These are phyloP conservation scores for Gymnocheta viridis DNA, from an alignment of 2,888 invertebrate genomes.

Conservation along the genomic window DNA sequence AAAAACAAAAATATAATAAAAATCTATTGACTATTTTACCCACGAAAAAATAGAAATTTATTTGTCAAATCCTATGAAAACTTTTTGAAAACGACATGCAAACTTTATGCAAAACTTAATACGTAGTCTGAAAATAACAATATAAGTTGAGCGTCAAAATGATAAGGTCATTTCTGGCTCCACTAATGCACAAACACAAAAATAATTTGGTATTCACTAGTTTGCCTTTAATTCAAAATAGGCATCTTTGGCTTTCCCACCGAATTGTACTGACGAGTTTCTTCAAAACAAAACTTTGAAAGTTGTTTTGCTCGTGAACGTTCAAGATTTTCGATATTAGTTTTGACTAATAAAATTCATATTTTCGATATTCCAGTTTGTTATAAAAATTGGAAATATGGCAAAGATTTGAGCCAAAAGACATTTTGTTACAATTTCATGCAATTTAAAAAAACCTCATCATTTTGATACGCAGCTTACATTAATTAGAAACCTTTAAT, in stretches of 20 bases:
- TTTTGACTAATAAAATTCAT: too few species aligned
- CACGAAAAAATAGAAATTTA: conserved; percentile 34
- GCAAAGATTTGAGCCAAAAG: too few species aligned
- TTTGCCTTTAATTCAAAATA: not conserved
- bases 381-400: too few species aligned
- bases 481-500: not conserved
- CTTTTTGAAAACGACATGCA: not conserved
- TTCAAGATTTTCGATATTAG: too few species aligned
- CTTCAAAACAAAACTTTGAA: too few species aligned
- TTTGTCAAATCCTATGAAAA: conserved; percentile 31
- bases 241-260: not conserved
- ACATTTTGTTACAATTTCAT: not conserved
- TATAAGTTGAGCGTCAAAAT: conserved; percentile 11
- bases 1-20: conserved; percentile 24
- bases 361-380: too few species aligned
- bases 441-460: not conserved
- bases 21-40: conserved; percentile 59
- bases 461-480: not conserved
- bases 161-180: not conserved
- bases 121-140: conserved; percentile 41
- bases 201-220: not conserved
- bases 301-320: too few species aligned
- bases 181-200: too few species aligned
- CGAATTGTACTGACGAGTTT: not conserved
- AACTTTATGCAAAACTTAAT: conserved; percentile 20